Evolutionary conservation across 1,140 invertebrate species (phyloP).

Genomic region (Brachystomella parvula): DNA sequence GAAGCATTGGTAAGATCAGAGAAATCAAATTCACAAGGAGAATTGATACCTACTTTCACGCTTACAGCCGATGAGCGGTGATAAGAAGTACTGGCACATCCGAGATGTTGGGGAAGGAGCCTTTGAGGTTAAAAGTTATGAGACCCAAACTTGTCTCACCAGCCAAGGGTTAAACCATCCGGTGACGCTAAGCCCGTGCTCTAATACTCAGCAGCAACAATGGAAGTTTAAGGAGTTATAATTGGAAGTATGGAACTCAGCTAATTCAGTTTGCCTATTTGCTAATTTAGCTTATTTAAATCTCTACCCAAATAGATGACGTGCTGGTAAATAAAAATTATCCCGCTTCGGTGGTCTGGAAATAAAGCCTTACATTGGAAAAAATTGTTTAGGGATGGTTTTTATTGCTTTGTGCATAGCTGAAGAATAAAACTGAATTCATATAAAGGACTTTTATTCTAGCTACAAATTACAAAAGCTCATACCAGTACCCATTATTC

Average conservation of each 20-base stretch:
- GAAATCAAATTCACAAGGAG: background rate
- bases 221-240: background rate
- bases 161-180: background rate
- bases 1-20: background rate
- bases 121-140: background rate
- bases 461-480: background rate
- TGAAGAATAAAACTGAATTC: background rate
- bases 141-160: background rate
- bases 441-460: background rate
- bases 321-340: background rate
- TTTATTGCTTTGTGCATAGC: background rate
- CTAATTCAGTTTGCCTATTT: no score
- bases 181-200: background rate
- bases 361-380: no score
- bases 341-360: no score
- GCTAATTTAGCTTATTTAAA: no score
- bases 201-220: background rate
- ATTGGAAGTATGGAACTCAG: no score
- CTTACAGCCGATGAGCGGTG: slow-evolving; percentile 1
- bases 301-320: background rate
- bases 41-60: background rate
- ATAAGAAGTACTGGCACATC: background rate
- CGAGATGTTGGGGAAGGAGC: background rate
- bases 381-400: no score
- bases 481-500: no score